phyloP scores from a whole-genome alignment of 2,797 vertebrate species.

The Coendou prehensilis region DNA sequence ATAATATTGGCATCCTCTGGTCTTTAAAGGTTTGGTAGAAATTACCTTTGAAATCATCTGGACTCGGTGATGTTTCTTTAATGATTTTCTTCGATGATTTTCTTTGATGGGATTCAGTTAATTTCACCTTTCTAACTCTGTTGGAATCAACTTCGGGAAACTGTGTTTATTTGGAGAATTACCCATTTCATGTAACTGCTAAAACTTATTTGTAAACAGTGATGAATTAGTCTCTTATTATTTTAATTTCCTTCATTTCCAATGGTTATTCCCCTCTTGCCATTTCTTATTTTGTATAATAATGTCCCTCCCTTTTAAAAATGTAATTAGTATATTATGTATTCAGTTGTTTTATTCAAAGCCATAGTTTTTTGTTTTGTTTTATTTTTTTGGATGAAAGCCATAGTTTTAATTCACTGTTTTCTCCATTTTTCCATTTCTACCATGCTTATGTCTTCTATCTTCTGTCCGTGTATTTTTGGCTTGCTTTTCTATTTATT shows the following conservation, averaged over 20 bases:
- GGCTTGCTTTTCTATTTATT: not conserved
- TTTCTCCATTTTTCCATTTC: not conserved
- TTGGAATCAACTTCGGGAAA: conserved; percentile 33
- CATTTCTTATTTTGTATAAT: not conserved
- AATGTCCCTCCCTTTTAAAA: not conserved
- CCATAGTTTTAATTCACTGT: not conserved
- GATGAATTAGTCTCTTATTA: not conserved
- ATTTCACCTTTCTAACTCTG: not conserved
- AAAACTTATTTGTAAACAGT: not conserved
- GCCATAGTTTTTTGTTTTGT: not conserved
- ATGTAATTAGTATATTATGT: not conserved
- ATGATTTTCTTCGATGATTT: not conserved
- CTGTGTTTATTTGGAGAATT: not conserved
- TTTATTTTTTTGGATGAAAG: not conserved
- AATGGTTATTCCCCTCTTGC: not conserved
- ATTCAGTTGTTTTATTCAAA: not conserved
- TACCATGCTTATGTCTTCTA: not conserved
- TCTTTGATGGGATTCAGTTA: conserved; percentile 36
- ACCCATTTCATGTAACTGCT: not conserved
- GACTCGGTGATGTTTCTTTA: not conserved
- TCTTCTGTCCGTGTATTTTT: not conserved
- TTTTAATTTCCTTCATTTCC: not conserved
- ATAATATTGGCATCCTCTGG: not conserved
- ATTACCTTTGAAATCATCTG: conserved; percentile 14
- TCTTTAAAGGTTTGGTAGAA: not conserved